Base-by-base conservation (phyloP, 2,797 vertebrate genomes). In the Alauda arvensis region DNA sequence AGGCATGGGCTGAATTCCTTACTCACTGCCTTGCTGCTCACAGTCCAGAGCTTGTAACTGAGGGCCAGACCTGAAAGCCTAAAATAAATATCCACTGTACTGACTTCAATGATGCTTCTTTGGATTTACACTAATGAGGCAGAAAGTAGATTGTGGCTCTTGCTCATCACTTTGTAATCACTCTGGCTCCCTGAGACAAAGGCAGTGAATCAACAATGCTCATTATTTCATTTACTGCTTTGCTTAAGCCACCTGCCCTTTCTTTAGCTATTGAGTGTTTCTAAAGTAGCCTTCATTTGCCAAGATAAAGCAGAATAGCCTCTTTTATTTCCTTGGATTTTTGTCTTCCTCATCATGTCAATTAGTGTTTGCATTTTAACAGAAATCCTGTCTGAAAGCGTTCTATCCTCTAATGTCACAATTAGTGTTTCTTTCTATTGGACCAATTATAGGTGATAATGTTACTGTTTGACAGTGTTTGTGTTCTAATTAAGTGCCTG, bases 401-500 rank as follows among this genome's bases (percentile, higher is more conserved):
- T 77, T 93, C 87, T 94, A 88, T 90, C 85, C 78, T 87, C 85
- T 94, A 95, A 95, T 93, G 93, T 89, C 90, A 95, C 95, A 93
- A 93, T 96, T 94, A 95, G 83, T 87, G 89, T 94, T 92, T 90
- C 85, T 93, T 94, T 94, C 86, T 83, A 80, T 91, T 96, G 82
- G 90, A 90, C 92, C 93, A 95, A 96, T 96, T 96, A 96, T 81
- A 93, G 94, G 92, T 93, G 91, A 91, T 96, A 95, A 96, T 95
- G 95, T 89, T 94, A 91, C 89, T 85, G 89, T 94, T 89, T 94
- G 83, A 95, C 89, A 94, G 71, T 72, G 91, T 93, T 94, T 94
- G 93, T 90, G 83, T 94, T 94, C 93, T 94, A 95, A 96, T 95
- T 96, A 95, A 95, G 89, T 89, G 71, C 78, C 83, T 93, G 91